phyloP scores from a whole-genome alignment of 2,888 invertebrate species.

The Drepana falcataria region DNA sequence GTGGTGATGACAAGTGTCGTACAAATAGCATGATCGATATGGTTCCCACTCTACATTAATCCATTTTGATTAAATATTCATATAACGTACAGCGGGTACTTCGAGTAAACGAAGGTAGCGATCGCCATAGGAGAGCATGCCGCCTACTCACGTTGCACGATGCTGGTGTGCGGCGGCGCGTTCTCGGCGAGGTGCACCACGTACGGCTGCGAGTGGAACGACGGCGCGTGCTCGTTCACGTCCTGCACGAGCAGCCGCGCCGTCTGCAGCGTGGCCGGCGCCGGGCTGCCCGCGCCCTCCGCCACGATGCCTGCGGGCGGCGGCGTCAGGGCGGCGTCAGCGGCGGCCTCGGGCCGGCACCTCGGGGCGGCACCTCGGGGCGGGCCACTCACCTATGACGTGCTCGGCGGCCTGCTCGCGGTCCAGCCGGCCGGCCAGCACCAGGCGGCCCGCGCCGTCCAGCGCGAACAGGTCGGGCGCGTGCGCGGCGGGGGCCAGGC shows the following conservation, averaged over 20 bases:
- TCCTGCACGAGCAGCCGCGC: slow-evolving; percentile 90
- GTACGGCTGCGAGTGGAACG: slow-evolving; percentile 91
- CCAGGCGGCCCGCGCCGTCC: slow-evolving; percentile 85
- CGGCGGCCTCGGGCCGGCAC: no score
- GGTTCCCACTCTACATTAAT: no score
- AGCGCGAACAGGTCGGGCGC: slow-evolving; percentile 83
- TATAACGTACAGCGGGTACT: not conserved
- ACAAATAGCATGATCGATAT: no score
- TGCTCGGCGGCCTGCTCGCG: slow-evolving; percentile 85
- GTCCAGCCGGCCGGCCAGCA: slow-evolving; percentile 85
- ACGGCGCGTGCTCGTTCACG: slow-evolving; percentile 93
- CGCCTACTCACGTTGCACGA: slow-evolving; percentile 81
- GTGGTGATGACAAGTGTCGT: no score
- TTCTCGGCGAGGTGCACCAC: slow-evolving; percentile 89
- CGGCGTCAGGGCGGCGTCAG: not conserved
- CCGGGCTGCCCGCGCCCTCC: slow-evolving; percentile 47
- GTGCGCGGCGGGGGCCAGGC: slow-evolving; percentile 54
- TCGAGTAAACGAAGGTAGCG: not conserved
- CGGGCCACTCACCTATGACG: slow-evolving; percentile 78
- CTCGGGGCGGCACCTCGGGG: no score
- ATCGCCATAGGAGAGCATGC: not conserved
- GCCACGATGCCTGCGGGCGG: slow-evolving; percentile 58
- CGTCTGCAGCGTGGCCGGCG: slow-evolving; percentile 84
- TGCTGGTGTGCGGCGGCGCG: slow-evolving; percentile 85
- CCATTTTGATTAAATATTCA: no score